These are phyloP conservation scores for Dendrocopos noguchii DNA, from an alignment of 2,113 vertebrate genomes.

Conservation along the genomic window DNA sequence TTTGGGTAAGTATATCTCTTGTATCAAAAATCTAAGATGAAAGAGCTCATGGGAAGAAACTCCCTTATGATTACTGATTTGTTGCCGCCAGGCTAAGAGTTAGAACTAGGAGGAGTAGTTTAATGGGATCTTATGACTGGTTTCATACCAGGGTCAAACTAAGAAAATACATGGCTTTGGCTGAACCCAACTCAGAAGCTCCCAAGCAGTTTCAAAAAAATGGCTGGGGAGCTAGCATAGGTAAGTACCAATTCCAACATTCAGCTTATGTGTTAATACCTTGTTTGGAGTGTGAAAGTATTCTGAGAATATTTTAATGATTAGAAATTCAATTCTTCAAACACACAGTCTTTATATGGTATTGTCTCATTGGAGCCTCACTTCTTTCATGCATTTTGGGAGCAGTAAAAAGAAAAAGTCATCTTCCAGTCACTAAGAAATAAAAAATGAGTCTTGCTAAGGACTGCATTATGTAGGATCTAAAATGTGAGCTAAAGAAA, in stretches of 20 bases:
- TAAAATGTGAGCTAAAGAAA: not conserved
- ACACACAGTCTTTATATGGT: not conserved
- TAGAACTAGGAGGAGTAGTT: not conserved
- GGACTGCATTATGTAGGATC: not conserved
- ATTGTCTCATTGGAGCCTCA: not conserved
- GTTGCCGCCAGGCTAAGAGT: not conserved
- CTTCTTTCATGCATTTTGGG: not conserved
- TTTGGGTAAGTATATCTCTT: not conserved
- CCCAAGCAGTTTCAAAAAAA: not conserved
- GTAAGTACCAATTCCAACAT: not conserved
- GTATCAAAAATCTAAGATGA: not conserved
- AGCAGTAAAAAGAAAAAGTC: not conserved
- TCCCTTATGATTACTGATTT: not conserved
- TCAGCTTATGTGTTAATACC: not conserved
- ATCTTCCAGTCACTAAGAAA: not conserved
- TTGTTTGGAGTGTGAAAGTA: not conserved
- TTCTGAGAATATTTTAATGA: not conserved
- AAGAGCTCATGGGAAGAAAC: not conserved
- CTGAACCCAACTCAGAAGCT: not conserved
- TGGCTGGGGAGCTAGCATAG: rapidly evolving
- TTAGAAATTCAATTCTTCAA: not conserved
- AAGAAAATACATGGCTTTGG: not conserved
- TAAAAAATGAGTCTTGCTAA: not conserved
- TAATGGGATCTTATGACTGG: not conserved
- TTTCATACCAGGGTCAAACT: not conserved